A percentile compares a stretch with the other conserved stretches of the same genome.
phyloP scores from a whole-genome alignment of 2,888 invertebrate species.

The Macrosiphum euphorbiae region DNA sequence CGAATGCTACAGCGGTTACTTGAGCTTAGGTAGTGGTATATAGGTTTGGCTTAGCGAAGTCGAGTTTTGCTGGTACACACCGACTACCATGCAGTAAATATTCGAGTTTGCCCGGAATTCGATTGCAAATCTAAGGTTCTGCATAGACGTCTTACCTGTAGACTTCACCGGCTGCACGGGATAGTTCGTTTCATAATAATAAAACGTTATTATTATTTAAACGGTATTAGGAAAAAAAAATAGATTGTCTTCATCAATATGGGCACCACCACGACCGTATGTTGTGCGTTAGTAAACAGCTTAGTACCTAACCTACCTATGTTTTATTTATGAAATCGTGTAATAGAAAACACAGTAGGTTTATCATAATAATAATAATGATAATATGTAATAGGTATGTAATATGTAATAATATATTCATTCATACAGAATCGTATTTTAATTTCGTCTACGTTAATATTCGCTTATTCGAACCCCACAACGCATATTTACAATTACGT shows the following conservation, averaged over 20 bases:
- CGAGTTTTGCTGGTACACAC: neutral
- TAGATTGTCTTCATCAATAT: neutral
- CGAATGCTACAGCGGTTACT: neutral
- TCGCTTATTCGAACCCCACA: neutral
- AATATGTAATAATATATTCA: slow-evolving; percentile 20
- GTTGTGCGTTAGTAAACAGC: neutral
- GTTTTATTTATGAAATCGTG: neutral
- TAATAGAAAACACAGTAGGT: neutral
- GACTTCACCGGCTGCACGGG: neutral
- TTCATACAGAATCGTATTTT: slow-evolving; percentile 23
- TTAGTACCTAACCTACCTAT: neutral
- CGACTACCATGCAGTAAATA: neutral
- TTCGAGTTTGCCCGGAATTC: neutral
- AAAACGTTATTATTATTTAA: neutral
- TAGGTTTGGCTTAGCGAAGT: neutral
- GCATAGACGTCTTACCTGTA: neutral
- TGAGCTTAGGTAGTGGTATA: neutral
- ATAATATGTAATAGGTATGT: too few relatives aligned
- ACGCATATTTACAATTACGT: slow-evolving; percentile 37
- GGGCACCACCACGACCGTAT: neutral
- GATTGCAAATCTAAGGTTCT: neutral
- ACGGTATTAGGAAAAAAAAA: neutral
- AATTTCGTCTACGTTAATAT: neutral
- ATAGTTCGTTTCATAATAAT: neutral
- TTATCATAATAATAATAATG: neutral